These are phyloP conservation scores for Dolichoris vasculosae DNA, from an alignment of 1,140 invertebrate species.

Conservation along the genomic window DNA sequence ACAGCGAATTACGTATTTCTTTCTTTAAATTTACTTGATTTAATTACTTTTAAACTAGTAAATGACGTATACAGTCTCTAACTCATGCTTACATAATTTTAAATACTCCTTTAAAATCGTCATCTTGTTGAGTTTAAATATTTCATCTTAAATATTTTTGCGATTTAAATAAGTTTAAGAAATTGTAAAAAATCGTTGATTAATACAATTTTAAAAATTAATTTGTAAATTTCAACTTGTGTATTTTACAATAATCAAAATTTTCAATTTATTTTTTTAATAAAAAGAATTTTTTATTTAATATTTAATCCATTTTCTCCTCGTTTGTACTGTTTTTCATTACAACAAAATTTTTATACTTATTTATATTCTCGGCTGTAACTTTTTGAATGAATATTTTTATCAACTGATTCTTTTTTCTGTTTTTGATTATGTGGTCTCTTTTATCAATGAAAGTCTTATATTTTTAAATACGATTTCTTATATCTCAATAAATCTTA, in stretches of 20 bases:
- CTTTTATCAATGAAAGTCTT: background rate
- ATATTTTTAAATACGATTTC: background rate
- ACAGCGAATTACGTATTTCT: no score
- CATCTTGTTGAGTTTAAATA: no score
- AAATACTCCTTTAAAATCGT: no score
- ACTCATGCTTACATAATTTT: no score
- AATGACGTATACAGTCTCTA: no score
- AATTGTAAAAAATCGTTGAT: background rate
- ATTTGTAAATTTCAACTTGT: background rate
- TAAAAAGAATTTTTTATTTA: background rate
- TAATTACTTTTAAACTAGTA: no score
- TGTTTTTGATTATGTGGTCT: background rate
- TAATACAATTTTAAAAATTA: background rate
- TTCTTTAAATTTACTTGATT: no score
- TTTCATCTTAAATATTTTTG: no score
- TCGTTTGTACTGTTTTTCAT: background rate
- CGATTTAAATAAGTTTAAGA: no score
- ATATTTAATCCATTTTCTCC: background rate
- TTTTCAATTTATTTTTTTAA: background rate
- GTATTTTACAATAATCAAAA: background rate
- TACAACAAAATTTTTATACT: background rate
- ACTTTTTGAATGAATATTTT: background rate
- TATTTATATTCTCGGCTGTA: background rate
- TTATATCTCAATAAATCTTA: background rate
- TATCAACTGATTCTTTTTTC: background rate